Evolutionary conservation across 2,113 vertebrate genomes (phyloP).

Genomic region (Neoarius graeffei): DNA sequence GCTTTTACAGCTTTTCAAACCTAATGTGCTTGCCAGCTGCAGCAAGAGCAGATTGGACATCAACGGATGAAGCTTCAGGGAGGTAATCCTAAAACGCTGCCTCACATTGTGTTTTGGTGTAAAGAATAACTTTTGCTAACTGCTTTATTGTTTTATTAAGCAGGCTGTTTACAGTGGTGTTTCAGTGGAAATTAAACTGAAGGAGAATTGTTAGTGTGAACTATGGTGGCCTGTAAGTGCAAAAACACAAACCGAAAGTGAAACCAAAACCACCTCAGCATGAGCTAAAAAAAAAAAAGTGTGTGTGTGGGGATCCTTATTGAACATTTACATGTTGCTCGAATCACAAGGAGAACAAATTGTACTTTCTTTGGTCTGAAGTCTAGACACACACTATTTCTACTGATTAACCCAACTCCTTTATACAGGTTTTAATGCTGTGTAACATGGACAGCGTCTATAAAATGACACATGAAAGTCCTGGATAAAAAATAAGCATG

Average conservation of each 20-base stretch:
- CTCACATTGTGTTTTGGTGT: not conserved
- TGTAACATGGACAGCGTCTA: too few relatives aligned
- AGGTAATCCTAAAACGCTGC: not conserved
- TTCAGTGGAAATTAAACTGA: not conserved
- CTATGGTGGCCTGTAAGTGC: not conserved
- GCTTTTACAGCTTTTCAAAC: not conserved
- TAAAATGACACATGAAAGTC: too few relatives aligned
- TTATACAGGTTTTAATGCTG: too few relatives aligned
- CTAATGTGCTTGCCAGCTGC: not conserved
- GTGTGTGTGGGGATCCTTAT: too few relatives aligned
- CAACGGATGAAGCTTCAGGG: conserved; percentile 4
- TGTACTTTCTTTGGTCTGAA: too few relatives aligned
- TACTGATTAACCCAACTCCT: too few relatives aligned
- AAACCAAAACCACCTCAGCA: too few relatives aligned
- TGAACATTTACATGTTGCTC: too few relatives aligned
- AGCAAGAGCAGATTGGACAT: not conserved
- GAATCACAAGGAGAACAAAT: too few relatives aligned
- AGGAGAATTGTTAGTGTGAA: not conserved
- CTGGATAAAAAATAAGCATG: too few relatives aligned
- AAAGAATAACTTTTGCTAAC: not conserved
- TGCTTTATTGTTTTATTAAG: not conserved
- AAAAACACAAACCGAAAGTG: not conserved
- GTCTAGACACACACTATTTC: too few relatives aligned
- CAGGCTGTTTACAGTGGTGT: not conserved
- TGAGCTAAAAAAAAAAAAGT: too few relatives aligned